phyloP scores from a whole-genome alignment of 2,113 vertebrate species.

The Amphiprion percula region DNA sequence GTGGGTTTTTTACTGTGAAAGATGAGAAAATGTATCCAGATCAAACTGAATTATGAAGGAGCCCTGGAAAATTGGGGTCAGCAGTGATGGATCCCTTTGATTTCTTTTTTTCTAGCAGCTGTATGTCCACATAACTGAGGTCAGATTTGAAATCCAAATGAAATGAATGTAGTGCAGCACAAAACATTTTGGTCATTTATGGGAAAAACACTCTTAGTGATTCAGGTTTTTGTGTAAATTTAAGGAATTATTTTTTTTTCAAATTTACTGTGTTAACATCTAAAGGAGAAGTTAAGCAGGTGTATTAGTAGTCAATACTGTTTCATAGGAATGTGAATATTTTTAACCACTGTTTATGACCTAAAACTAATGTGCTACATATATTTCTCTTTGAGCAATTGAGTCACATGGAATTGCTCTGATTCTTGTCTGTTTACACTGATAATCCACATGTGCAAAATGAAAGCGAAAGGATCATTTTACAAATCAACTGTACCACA shows the following conservation, averaged over 20 bases:
- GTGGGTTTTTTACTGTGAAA: conserved; percentile 39
- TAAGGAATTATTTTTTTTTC: background rate
- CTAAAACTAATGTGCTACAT: too few species aligned
- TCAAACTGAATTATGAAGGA: conserved; percentile 81
- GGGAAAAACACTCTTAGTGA: background rate
- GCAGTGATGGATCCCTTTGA: conserved; percentile 68
- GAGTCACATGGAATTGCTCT: background rate
- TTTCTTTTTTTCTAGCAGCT: conserved; percentile 45
- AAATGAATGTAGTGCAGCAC: conserved; percentile 14
- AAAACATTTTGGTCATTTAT: conserved; percentile 9
- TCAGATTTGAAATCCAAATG: conserved; percentile 63
- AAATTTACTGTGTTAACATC: background rate
- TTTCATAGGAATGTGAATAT: too few species aligned
- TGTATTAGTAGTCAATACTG: background rate
- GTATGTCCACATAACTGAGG: conserved; percentile 54
- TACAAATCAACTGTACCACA: background rate
- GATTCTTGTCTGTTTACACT: background rate
- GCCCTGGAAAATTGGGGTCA: conserved; percentile 72
- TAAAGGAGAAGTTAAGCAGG: background rate
- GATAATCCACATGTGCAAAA: background rate
- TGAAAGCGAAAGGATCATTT: background rate
- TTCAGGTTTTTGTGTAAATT: background rate
- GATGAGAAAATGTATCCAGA: conserved; percentile 63
- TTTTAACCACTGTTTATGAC: too few species aligned
- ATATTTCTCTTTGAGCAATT: background rate